A percentile compares a stretch with the other conserved stretches of the same genome.
Evolutionary conservation across 1,140 invertebrate species (phyloP).

Genomic region (Apis mellifera): DNA sequence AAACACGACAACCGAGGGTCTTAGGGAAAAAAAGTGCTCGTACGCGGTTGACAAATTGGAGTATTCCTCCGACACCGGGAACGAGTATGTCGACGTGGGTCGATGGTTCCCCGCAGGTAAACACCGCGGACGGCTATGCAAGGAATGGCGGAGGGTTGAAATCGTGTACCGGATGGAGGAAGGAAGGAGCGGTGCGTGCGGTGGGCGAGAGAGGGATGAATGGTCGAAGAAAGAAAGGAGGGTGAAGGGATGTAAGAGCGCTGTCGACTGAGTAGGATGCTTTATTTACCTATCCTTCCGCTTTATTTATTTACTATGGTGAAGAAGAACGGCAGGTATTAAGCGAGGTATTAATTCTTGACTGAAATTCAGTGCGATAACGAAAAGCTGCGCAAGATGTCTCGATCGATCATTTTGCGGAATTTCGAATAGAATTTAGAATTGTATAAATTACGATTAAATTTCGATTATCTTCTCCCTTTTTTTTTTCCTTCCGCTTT

Average conservation of each 20-base stretch:
- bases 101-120: slow-evolving; percentile 69
- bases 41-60: slow-evolving; percentile 72
- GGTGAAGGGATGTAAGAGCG: background rate
- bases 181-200: background rate
- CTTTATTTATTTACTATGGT: slow-evolving; percentile 4
- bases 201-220: background rate
- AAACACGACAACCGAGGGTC: slow-evolving; percentile 52
- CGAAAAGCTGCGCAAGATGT: slow-evolving; percentile 1
- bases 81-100: slow-evolving; percentile 58
- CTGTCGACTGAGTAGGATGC: background rate
- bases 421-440: background rate
- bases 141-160: slow-evolving; percentile 24
- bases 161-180: background rate
- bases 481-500: background rate
- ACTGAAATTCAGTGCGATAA: background rate
- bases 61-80: slow-evolving; percentile 63
- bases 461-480: background rate
- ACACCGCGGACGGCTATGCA: slow-evolving; percentile 57
- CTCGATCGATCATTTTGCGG: background rate
- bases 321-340: slow-evolving; percentile 19
- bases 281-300: slow-evolving; percentile 50
- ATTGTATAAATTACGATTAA: background rate
- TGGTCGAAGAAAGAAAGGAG: background rate
- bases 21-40: slow-evolving; percentile 65
- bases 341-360: slow-evolving; percentile 16